Evolutionary conservation across 2,888 invertebrate species (phyloP).

Genomic region (Gastrophysa polygoni): DNA sequence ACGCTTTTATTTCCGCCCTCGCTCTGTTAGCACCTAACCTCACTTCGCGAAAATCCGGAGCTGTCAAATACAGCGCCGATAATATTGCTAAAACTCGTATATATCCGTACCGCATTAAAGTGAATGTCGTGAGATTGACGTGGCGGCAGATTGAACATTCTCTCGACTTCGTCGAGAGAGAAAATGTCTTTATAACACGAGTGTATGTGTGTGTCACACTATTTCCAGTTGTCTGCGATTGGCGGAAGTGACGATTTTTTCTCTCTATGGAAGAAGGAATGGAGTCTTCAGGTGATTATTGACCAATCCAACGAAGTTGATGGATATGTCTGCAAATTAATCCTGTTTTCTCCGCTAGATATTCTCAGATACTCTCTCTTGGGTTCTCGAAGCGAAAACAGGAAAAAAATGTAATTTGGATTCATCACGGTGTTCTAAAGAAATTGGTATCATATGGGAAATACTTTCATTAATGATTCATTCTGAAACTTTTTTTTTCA

Average conservation of each 20-base stretch:
- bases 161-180: background rate
- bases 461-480: too few relatives aligned
- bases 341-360: too few relatives aligned
- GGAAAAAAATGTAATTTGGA: too few relatives aligned
- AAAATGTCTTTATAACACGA: slow-evolving; percentile 15
- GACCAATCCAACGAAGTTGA: too few relatives aligned
- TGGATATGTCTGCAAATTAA: too few relatives aligned
- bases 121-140: slow-evolving; percentile 20
- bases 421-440: too few relatives aligned
- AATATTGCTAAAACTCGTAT: slow-evolving; percentile 24
- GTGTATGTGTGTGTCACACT: slow-evolving; percentile 18
- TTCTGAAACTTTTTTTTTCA: too few relatives aligned
- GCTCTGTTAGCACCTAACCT: background rate
- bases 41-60: slow-evolving; percentile 2
- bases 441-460: too few relatives aligned
- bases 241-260: background rate
- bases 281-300: too few relatives aligned
- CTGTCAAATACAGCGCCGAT: slow-evolving; percentile 22
- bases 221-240: slow-evolving; percentile 8
- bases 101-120: slow-evolving; percentile 16
- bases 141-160: slow-evolving; percentile 19
- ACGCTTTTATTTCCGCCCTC: slow-evolving; percentile 5
- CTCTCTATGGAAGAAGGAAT: background rate
- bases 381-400: too few relatives aligned
- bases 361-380: too few relatives aligned